A percentile compares a stretch with the other conserved stretches of the same genome.
phyloP scores from a whole-genome alignment of 2,797 vertebrate species.

The Ctenosaura bakeri region DNA sequence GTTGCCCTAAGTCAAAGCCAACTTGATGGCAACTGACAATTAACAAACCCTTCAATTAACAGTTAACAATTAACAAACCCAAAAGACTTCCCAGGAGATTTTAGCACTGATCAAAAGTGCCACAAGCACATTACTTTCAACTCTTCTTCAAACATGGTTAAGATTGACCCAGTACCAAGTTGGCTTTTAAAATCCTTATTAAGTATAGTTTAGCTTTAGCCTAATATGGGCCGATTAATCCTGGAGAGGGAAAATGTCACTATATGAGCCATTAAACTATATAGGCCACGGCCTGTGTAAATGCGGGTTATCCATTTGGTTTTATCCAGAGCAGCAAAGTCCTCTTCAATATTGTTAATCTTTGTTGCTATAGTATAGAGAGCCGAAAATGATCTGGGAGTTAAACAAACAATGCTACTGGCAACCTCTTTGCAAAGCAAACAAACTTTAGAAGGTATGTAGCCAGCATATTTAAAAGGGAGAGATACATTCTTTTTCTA shows the following conservation, averaged over 20 bases:
- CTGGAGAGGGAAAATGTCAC: neutral
- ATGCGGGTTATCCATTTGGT: neutral
- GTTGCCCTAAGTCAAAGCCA: too few relatives aligned
- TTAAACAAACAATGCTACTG: constrained; percentile 44
- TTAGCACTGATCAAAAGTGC: constrained; percentile 21
- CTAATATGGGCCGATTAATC: constrained; percentile 17
- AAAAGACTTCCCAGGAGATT: constrained; percentile 16
- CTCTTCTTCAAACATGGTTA: constrained; percentile 36
- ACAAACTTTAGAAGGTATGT: constrained; percentile 33
- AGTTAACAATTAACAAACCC: too few relatives aligned
- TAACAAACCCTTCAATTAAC: too few relatives aligned
- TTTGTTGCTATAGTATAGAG: constrained; percentile 20
- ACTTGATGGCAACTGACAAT: too few relatives aligned
- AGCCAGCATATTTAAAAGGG: constrained; percentile 1
- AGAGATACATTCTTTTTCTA: constrained; percentile 6
- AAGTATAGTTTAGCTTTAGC: constrained; percentile 29
- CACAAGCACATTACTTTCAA: neutral
- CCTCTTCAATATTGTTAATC: constrained; percentile 32
- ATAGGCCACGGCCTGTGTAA: neutral
- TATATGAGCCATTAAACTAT: neutral
- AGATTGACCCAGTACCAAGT: neutral
- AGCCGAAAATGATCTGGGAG: constrained; percentile 16
- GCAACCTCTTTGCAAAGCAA: constrained; percentile 33
- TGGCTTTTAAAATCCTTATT: constrained; percentile 25
- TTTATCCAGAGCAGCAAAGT: neutral